Evolutionary conservation across 2,797 vertebrate species (phyloP).

Genomic region (Semaprochilodus insignis): DNA sequence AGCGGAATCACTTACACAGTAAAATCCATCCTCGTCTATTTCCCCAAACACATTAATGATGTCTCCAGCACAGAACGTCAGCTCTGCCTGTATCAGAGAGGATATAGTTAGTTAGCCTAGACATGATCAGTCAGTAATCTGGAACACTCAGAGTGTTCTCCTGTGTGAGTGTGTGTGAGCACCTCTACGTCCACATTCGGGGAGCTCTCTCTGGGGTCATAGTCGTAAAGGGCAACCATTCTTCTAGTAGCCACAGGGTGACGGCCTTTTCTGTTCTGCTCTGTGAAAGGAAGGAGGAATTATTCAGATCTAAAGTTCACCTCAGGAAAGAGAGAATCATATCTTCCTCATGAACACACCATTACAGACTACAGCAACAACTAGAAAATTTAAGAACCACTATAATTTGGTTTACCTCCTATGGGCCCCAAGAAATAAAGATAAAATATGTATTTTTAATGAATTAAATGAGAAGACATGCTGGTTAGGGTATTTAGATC

Average conservation of each 20-base stretch:
- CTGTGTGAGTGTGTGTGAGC: not conserved
- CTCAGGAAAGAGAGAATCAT: not conserved
- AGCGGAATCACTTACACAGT: constrained; percentile 86
- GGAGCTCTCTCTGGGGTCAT: constrained; percentile 95
- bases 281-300: constrained; percentile 69
- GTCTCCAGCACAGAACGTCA: constrained; percentile 96
- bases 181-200: constrained; percentile 98
- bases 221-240: constrained; percentile 97
- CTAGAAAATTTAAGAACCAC: too few relatives aligned
- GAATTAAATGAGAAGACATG: too few relatives aligned
- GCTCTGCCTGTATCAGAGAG: constrained; percentile 84
- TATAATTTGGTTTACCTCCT: too few relatives aligned
- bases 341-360: not conserved
- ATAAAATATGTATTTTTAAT: too few relatives aligned
- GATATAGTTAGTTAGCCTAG: constrained; percentile 17
- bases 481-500: too few relatives aligned
- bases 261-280: constrained; percentile 83
- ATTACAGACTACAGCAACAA: not conserved
- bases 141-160: constrained; percentile 6
- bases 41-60: constrained; percentile 95
- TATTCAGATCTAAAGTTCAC: not conserved
- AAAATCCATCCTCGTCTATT: constrained; percentile 98
- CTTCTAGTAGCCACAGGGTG: constrained; percentile 84
- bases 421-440: too few relatives aligned
- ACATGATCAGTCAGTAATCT: constrained; percentile 8